Evolutionary conservation across 2,888 invertebrate genomes (phyloP).

Genomic region (Sinopyrophorus schimmeli): DNA sequence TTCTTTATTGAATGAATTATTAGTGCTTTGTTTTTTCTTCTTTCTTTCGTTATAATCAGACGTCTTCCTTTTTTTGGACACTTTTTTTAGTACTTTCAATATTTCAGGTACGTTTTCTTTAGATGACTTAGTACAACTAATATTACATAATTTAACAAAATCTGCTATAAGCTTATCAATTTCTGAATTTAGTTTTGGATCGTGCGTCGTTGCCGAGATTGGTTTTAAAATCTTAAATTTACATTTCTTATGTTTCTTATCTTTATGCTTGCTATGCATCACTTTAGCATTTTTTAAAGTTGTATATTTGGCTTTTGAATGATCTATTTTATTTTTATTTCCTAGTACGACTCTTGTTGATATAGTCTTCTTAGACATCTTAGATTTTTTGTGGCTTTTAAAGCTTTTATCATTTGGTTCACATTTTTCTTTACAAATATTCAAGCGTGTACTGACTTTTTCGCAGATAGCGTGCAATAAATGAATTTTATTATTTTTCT

Average conservation of each 20-base stretch:
- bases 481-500: conserved; percentile 33
- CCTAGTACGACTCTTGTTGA: conserved; percentile 37
- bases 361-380: conserved; percentile 34
- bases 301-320: conserved; percentile 44
- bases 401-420: conserved; percentile 14
- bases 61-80: conserved; percentile 71
- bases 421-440: conserved; percentile 36
- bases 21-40: conserved; percentile 56
- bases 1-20: conserved; percentile 54
- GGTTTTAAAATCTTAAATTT: conserved; percentile 58
- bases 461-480: conserved; percentile 48
- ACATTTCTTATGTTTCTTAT: conserved; percentile 59
- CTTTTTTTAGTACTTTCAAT: conserved; percentile 62
- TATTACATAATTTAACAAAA: conserved; percentile 55
- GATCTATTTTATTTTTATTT: conserved; percentile 44
- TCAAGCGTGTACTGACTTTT: conserved; percentile 47
- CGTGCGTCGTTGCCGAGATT: conserved; percentile 48
- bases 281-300: conserved; percentile 52
- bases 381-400: conserved; percentile 38
- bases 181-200: conserved; percentile 59
- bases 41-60: conserved; percentile 61
- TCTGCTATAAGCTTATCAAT: conserved; percentile 63
- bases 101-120: conserved; percentile 52
- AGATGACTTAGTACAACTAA: conserved; percentile 43
- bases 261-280: conserved; percentile 53